Base-by-base conservation (phyloP, 1,140 invertebrate species). In the Acromyrmex heyeri region DNA sequence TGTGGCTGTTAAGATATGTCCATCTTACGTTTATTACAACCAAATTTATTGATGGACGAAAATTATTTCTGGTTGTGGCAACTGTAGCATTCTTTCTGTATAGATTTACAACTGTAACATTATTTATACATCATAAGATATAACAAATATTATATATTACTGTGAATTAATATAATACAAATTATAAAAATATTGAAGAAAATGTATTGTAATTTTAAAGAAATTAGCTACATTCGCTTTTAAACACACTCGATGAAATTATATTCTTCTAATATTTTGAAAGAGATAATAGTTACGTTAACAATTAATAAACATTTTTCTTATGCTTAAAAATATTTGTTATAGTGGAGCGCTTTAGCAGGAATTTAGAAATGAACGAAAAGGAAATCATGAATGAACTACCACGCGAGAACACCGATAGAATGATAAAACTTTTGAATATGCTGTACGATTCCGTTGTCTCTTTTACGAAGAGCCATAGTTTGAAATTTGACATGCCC, bases 391-490 rank as follows among this genome's bases (percentile, higher is more conserved):
- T 95, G 88, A 94, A 92, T 38, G 93, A 95, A 75, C 92, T 97
- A 27, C 96, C 96, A 14, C 90, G 93, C 55, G 95, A 96, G 30
- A 86, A 92, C 0, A 91, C 95, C 2, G 96, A 96, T 57, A 96
- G 95, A 61, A 94, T 94, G 16, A 91, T 96, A 21, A 95, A 96
- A 38, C 90, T 97, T 2, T 86, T 95, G 2, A 95, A 95, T 55
- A 94, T 96, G 94, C 91, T 97, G 30, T 94, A 96, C 44, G 95
- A 96, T 69, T 95, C 96, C 1, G 94, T 93, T 2, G 86, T 95
- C 24, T 95, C 96, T 7, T 97, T 97, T 92, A 90, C 97, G 27
- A 94, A 96, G 87, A 95, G 94, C 34, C 96, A 97, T 93, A 96
- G 95, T 85, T 89, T 97, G 87, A 96, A 96, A 92, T 91, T 97